Percentiles rank a stretch among this genome's conserved stretches.
Evolutionary conservation across 2,888 invertebrate species (phyloP).

Genomic region (Pandemis cinnamomeana): DNA sequence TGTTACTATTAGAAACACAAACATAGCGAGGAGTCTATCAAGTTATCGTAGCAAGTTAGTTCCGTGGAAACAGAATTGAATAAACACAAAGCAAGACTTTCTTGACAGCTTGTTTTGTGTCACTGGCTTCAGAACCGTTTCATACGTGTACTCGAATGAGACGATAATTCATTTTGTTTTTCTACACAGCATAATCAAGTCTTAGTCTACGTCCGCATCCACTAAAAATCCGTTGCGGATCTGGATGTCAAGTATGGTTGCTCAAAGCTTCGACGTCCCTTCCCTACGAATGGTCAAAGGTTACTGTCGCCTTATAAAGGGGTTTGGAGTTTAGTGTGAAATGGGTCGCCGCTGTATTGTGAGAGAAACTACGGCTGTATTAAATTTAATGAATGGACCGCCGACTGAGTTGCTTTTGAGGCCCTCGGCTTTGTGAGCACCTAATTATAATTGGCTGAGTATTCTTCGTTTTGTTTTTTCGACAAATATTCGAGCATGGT

Average conservation of each 20-base stretch:
- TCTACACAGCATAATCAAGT: too few relatives aligned
- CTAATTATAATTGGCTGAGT: constrained; percentile 20
- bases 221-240: neutral
- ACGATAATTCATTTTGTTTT: too few relatives aligned
- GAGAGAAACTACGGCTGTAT: constrained; percentile 18
- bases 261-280: neutral
- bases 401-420: constrained; percentile 23
- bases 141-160: too few relatives aligned
- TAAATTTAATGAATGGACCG: constrained; percentile 38
- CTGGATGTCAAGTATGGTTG: neutral
- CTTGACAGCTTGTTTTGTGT: too few relatives aligned
- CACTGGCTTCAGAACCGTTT: too few relatives aligned
- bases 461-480: neutral
- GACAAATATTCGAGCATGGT: neutral
- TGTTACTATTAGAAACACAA: too few relatives aligned
- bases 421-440: constrained; percentile 22
- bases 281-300: constrained; percentile 23
- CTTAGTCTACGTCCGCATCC: neutral
- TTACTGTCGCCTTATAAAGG: constrained; percentile 30
- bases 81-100: too few relatives aligned
- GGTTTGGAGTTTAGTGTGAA: constrained; percentile 30
- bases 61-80: too few relatives aligned
- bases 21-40: too few relatives aligned
- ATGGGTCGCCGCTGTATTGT: constrained; percentile 32
- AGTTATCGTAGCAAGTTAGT: too few relatives aligned